Evolutionary conservation across 2,113 vertebrate species (phyloP), one percentile per base, ranked within the genome.

Genomic region (Puntigrus tetrazona): DNA sequence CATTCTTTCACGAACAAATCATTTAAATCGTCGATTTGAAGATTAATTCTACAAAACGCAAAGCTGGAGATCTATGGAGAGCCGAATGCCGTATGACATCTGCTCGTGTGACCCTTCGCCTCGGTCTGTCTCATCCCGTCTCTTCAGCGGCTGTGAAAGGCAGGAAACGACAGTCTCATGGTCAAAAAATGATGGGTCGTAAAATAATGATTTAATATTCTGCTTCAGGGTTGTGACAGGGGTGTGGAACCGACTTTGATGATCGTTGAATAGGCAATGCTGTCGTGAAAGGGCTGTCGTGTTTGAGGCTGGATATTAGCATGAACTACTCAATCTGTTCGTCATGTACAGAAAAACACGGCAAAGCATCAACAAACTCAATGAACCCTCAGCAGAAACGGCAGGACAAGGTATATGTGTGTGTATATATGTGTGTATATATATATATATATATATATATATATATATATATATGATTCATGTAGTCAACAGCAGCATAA

Each of bases 11-110:
- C 69, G 16, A 75, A 27, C 13, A 47, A 47, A 75, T 74, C 84
- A 88, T 52, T 91, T 89, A 90, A 69, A 69, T 92, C 91, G 92
- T 79, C 81, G 86, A 88, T 84, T 59, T 57, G 43, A 85, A 78
- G 85, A 87, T 91, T 45, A 29, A 47, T 80, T 29, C 27, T 47
- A 31, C 85, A 90, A 89, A 87, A 88, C 20, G 59, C 38, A 80
- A 82, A 74, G 52, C 79, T 73, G n/a, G 47, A 61, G 43, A 20
- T 78, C 70, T 57, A 1, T 67, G 73, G 45, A 27, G 27, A 75
- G 55, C 45, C 78, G 86, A 86, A 85, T 74, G 77, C 45, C 47
- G 22, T 16, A 36, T 85, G 83, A 86, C 83, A 27, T 85, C 78
- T 78, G 67, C 82, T 43, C 72, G 80, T 79, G 76, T 79, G 87